Base-by-base conservation (phyloP, 2,888 invertebrate genomes). In the Calliphora vomitoria region DNA sequence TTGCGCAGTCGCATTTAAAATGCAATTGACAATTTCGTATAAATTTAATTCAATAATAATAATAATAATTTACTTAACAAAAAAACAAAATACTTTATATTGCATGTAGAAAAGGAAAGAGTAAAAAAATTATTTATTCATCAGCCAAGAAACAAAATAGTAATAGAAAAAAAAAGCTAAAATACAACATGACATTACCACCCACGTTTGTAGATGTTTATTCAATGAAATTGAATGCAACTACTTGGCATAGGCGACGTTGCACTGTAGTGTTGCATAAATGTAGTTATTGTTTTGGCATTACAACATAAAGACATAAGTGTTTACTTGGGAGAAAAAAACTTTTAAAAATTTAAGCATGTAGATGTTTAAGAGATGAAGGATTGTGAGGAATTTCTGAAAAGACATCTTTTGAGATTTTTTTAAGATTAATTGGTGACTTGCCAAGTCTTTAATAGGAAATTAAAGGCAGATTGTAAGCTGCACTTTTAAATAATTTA, bases 201-300 rank as follows among this genome's bases (percentile, higher is more conserved):
- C 87, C 87, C 87, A 87, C 87, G 87, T 87, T 75, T 53, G 55
- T 76, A 64, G n/a, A 31, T 64, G 55, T 66, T 78, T 66, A 58
- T 78, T 76, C 53, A 71, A 82, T 74, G 44, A 53, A 79, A 62
- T 71, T 78, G 20, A 20, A 53, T 31, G 50, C 85, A 74, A 75
- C 60, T 53, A 69, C 41, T 62, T 85, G 84, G 74, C 74, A 80
- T 74, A 74, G n/a, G 60, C 35, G 38, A 62, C 38, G 58, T 25
- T 68, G 68, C 53, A 55, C 47, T 10, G 18, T 66, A 44, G 8
- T 41, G 62, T 72, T 25, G 53, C 50, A 62, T 50, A 47, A 53
- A 81, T 38, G 3, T 20, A 64, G 20, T 15, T 53, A n/a, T 53
- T 53, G 53, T n/a, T 10, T 1, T 53, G 53, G 8, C 8, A 53